Percentiles rank a stretch among this genome's conserved stretches.
Evolutionary conservation across 2,797 vertebrate species (phyloP).

Genomic region (Mastacembelus armatus): DNA sequence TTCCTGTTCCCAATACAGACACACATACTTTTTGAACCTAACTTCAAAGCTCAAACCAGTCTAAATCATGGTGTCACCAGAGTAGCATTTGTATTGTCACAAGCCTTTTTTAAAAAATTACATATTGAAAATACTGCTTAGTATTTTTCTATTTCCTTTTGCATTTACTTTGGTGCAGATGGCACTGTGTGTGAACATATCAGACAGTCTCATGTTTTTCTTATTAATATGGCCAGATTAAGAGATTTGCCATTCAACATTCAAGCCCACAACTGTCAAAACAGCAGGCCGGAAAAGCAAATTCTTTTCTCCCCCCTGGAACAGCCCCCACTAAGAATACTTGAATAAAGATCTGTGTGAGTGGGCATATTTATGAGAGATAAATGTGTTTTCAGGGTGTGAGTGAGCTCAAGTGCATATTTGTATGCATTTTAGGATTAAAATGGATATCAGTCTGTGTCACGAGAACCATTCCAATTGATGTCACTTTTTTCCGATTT

Average conservation of each 20-base stretch:
- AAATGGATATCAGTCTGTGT: constrained; percentile 44
- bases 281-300: constrained; percentile 71
- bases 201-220: constrained; percentile 72
- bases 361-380: constrained; percentile 80
- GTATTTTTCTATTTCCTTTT: constrained; percentile 38
- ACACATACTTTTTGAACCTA: not conserved
- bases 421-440: constrained; percentile 62
- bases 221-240: constrained; percentile 83
- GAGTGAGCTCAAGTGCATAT: constrained; percentile 47
- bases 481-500: constrained; percentile 34
- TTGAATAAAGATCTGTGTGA: constrained; percentile 77
- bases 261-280: constrained; percentile 83
- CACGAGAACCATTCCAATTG: constrained; percentile 12
- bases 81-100: constrained; percentile 7
- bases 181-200: constrained; percentile 71
- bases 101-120: constrained; percentile 24
- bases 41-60: constrained; percentile 16
- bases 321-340: constrained; percentile 62
- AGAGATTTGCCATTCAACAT: constrained; percentile 79
- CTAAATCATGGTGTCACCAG: constrained; percentile 17
- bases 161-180: constrained; percentile 50
- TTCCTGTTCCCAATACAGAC: constrained; percentile 53
- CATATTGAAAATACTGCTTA: constrained; percentile 41
- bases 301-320: constrained; percentile 41
- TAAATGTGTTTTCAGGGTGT: constrained; percentile 57